Conservation (phyloP, 2,888 invertebrate genomes). For the Aleiodes alternator region DNA sequence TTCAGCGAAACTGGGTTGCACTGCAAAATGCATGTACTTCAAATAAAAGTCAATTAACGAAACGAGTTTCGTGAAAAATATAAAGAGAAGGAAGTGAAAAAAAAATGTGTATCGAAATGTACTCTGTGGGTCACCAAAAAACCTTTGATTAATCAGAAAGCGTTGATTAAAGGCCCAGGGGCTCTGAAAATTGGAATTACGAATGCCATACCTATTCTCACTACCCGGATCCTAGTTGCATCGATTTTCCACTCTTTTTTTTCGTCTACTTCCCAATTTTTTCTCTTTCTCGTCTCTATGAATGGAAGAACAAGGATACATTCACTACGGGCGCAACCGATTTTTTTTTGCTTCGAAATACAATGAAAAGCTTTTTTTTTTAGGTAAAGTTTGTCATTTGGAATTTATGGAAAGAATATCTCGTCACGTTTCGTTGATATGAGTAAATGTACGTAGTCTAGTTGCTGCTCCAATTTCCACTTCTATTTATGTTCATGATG, state of each 20-base stretch:
- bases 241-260: constrained; percentile 3
- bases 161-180: constrained; percentile 57
- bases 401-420: too few relatives aligned
- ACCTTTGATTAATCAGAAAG: constrained; percentile 59
- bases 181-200: constrained; percentile 37
- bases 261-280: not conserved
- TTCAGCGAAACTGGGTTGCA: too few relatives aligned
- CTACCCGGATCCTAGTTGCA: not conserved
- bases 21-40: too few relatives aligned
- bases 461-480: constrained; percentile 3
- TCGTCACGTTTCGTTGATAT: too few relatives aligned
- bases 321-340: not conserved
- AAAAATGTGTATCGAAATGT: not conserved
- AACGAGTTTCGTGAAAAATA: too few relatives aligned
- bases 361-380: not conserved
- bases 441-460: not conserved
- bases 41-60: too few relatives aligned
- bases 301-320: not conserved
- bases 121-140: constrained; percentile 52
- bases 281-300: constrained; percentile 4
- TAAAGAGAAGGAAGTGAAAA: not conserved
- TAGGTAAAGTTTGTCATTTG: not conserved
- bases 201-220: constrained; percentile 15
- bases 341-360: not conserved
- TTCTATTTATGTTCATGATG: too few relatives aligned